phyloP scores from a whole-genome alignment of 2,888 invertebrate species.

The Drosophila antonietae region DNA sequence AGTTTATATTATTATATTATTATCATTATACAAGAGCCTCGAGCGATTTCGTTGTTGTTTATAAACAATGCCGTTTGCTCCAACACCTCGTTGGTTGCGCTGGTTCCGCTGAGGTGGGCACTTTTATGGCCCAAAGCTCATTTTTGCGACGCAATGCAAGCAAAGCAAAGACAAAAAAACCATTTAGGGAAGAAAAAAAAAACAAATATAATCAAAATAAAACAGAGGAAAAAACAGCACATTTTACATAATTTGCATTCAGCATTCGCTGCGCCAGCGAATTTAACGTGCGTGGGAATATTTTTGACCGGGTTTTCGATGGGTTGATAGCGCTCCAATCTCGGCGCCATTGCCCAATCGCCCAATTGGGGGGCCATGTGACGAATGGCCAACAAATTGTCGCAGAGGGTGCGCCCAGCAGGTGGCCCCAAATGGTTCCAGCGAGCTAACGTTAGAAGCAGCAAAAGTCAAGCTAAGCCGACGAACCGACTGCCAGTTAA shows the following conservation, averaged over 20 bases:
- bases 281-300: constrained; percentile 69
- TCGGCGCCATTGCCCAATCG: constrained; percentile 50
- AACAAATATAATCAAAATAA: constrained; percentile 14
- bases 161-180: constrained; percentile 1
- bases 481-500: constrained; percentile 36
- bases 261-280: constrained; percentile 49
- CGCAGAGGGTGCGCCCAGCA: constrained; percentile 49
- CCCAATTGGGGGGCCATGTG: constrained; percentile 27
- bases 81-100: constrained; percentile 50
- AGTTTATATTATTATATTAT: neutral
- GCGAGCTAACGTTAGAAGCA: constrained; percentile 35
- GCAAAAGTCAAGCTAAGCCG: constrained; percentile 49
- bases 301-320: constrained; percentile 55
- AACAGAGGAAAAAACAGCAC: constrained; percentile 54
- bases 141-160: constrained; percentile 47
- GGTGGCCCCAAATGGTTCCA: constrained; percentile 41
- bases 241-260: constrained; percentile 74
- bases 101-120: constrained; percentile 47
- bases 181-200: neutral
- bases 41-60: constrained; percentile 53
- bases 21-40: constrained; percentile 35
- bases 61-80: constrained; percentile 58
- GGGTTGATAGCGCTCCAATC: constrained; percentile 8
- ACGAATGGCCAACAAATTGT: constrained; percentile 56
- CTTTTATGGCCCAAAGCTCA: constrained; percentile 24